Base-by-base conservation (phyloP, 2,113 vertebrate genomes). In the Mirza zaza region DNA sequence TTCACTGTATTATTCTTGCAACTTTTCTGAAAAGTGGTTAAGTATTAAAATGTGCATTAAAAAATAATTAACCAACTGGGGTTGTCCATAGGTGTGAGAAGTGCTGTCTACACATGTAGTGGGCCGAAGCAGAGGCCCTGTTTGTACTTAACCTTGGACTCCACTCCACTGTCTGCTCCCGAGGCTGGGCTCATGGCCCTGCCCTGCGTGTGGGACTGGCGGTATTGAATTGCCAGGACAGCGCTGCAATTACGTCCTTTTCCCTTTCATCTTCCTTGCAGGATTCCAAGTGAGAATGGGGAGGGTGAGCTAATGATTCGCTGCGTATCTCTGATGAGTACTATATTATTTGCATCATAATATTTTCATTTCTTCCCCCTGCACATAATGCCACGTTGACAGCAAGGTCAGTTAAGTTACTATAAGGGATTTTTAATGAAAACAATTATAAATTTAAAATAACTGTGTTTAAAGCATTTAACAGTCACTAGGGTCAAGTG, bases 401-500 rank as follows among this genome's bases (percentile, higher is more conserved):
- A 97, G 96, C 97, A 97, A 98, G 98, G 98, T 98, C 98, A 98
- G 96, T 98, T 98, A 98, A 98, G 98, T 98, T 98, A 97, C 98
- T 98, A 84, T 90, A 98, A 98, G 96, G 95, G 98, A 98, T 98
- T 98, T 99, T 99, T 98, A 99, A 99, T 98, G 98, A 99, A 99
- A 99, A 99, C 98, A 98, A 99, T 99, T 99, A 98, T 98, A 99
- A 99, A 98, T 99, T 98, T 98, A 98, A 98, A 99, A 98, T 98
- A 99, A 99, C 98, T 98, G 98, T 99, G 98, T 99, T 99, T 99
- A 99, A 99, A 98, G 98, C 98, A 98, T 98, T 98, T 99, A 99
- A 98, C 98, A 98, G 98, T 98, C 98, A 98, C 98, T 89, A 96
- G 98, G 99, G 99, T 99, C 99, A 99, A 99, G 98, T 98, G 99